A percentile compares a stretch with the other conserved stretches of the same genome.
Evolutionary conservation across 1,140 invertebrate genomes (phyloP).

Genomic region (Oscheius sp.): DNA sequence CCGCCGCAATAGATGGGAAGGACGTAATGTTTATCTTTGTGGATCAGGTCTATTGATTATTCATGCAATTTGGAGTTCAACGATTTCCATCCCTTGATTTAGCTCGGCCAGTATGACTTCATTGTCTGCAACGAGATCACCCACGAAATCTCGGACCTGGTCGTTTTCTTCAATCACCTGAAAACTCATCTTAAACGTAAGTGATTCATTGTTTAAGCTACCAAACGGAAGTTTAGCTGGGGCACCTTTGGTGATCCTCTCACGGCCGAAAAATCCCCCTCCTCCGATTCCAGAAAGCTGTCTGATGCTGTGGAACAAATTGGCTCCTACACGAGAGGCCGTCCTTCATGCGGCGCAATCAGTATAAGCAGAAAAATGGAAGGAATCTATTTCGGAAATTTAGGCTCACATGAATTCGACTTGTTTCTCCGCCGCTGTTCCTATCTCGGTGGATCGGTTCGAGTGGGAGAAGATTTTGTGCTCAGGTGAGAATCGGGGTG

Average conservation of each 20-base stretch:
- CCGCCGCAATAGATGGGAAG: too few species aligned
- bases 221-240: neutral
- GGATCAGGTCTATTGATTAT: too few species aligned
- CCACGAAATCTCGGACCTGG: slow-evolving; percentile 29
- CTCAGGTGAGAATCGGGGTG: slow-evolving; percentile 8
- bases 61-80: too few species aligned
- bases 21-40: too few species aligned
- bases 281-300: slow-evolving; percentile 32
- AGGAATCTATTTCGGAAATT: neutral
- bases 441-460: slow-evolving; percentile 26
- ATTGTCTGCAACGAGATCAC: slow-evolving; percentile 35
- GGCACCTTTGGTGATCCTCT: slow-evolving; percentile 20
- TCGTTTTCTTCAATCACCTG: slow-evolving; percentile 26
- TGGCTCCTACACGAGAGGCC: slow-evolving; percentile 21
- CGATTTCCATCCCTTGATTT: slow-evolving; percentile 4
- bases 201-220: neutral
- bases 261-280: slow-evolving; percentile 37
- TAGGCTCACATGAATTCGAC: slow-evolving; percentile 31
- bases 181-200: slow-evolving; percentile 30
- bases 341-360: neutral
- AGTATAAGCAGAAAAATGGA: neutral
- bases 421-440: slow-evolving; percentile 36
- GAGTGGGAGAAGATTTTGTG: slow-evolving; percentile 32
- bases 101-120: slow-evolving; percentile 26
- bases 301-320: slow-evolving; percentile 29